Evolutionary conservation across 2,797 vertebrate genomes (phyloP).

Genomic region (Pantherophis alleghaniensis): DNA sequence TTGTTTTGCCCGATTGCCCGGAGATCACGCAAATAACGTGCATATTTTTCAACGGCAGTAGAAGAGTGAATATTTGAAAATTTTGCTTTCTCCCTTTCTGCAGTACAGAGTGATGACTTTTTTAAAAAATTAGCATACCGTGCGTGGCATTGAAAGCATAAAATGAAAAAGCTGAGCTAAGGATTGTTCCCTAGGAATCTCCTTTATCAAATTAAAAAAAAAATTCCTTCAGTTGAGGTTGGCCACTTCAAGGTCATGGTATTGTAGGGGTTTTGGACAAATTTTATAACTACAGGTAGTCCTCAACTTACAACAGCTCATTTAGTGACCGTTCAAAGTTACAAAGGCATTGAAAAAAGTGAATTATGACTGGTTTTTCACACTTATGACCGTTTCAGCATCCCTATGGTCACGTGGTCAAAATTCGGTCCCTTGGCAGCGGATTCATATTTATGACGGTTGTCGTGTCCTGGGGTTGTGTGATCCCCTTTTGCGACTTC

Average conservation of each 20-base stretch:
- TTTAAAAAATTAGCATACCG: not conserved
- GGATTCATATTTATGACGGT: too few relatives aligned
- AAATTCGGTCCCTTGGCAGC: too few relatives aligned
- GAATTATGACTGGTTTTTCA: too few relatives aligned
- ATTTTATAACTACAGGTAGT: too few relatives aligned
- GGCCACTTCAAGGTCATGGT: not conserved
- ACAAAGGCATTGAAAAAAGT: too few relatives aligned
- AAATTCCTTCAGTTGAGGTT: not conserved
- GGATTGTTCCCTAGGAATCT: not conserved
- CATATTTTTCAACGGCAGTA: not conserved
- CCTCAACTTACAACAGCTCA: too few relatives aligned
- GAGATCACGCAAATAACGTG: constrained; percentile 13
- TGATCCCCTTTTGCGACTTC: too few relatives aligned
- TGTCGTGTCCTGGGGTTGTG: too few relatives aligned
- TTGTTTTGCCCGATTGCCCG: accelerated
- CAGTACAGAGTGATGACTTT: not conserved
- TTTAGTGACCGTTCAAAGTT: too few relatives aligned
- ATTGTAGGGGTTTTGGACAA: too few relatives aligned
- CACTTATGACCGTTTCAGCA: too few relatives aligned
- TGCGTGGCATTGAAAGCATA: not conserved
- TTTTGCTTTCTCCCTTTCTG: constrained; percentile 5
- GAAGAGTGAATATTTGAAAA: constrained; percentile 2
- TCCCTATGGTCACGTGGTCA: too few relatives aligned
- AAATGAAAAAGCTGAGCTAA: not conserved
- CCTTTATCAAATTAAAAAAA: not conserved